A percentile compares a stretch with the other conserved stretches of the same genome.
These are phyloP conservation scores for Acanthornis magna DNA, from an alignment of 2,797 vertebrate genomes.

Conservation along the genomic window DNA sequence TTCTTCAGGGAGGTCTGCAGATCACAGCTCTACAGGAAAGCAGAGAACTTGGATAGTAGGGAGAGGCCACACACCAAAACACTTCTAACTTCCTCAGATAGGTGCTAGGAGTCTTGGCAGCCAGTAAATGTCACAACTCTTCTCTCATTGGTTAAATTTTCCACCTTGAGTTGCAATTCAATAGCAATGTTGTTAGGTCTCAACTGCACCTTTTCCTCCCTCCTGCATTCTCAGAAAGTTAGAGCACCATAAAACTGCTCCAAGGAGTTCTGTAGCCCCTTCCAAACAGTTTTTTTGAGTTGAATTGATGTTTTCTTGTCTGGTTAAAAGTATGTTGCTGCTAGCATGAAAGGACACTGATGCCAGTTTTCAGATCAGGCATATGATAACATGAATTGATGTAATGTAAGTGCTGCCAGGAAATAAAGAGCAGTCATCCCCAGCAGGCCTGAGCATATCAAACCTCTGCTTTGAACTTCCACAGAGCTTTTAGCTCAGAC, in stretches of 20 bases:
- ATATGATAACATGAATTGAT: neutral
- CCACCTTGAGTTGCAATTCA: neutral
- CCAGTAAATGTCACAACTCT: neutral
- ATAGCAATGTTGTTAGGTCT: neutral
- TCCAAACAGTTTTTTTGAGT: neutral
- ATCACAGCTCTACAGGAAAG: neutral
- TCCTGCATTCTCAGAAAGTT: neutral
- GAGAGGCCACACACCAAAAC: neutral
- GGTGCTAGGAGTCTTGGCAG: neutral
- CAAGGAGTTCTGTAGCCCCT: neutral
- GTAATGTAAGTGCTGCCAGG: neutral
- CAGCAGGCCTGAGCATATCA: neutral
- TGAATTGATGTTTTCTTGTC: neutral
- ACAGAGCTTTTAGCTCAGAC: slow-evolving; percentile 10
- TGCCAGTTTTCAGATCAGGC: neutral
- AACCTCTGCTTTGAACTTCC: neutral
- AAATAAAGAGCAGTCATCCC: slow-evolving; percentile 14
- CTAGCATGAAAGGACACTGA: neutral
- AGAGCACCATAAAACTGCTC: neutral
- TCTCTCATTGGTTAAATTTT: neutral
- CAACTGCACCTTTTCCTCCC: neutral
- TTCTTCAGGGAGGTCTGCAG: neutral
- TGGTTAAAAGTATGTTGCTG: neutral
- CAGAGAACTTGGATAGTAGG: neutral
- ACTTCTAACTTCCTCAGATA: neutral